phyloP scores from a whole-genome alignment of 2,888 invertebrate genomes.

The Zhengitettix transpicula region DNA sequence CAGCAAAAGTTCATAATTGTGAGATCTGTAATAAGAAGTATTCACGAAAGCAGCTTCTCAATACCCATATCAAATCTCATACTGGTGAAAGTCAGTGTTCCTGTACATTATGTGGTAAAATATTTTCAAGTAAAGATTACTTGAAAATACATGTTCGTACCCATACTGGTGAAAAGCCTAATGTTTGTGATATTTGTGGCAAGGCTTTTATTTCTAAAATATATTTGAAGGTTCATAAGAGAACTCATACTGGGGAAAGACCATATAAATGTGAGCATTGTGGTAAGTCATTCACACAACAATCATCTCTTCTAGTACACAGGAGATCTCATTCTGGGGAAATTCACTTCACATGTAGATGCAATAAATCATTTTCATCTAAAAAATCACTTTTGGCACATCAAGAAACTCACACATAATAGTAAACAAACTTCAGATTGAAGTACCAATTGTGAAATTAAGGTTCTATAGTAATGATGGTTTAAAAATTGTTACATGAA shows the following conservation, averaged over 20 bases:
- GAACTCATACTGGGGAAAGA: conserved; percentile 20
- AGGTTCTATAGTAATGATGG: neutral
- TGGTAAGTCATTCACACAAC: conserved; percentile 20
- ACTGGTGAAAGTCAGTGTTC: conserved; percentile 31
- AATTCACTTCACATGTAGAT: neutral
- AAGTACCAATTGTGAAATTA: too few species aligned
- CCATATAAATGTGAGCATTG: conserved; percentile 20
- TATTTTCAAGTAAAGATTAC: conserved; percentile 39
- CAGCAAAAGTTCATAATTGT: conserved; percentile 25
- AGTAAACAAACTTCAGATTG: neutral
- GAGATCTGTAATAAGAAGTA: conserved; percentile 25
- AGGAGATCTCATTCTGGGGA: conserved; percentile 10
- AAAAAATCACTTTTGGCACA: conserved; percentile 20
- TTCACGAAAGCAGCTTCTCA: conserved; percentile 24
- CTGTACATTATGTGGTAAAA: conserved; percentile 43
- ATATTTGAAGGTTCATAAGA: conserved; percentile 19
- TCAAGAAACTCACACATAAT: conserved; percentile 22
- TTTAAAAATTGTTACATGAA: too few species aligned
- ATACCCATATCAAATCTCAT: conserved; percentile 26
- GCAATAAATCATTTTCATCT: conserved; percentile 3
- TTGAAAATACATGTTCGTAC: conserved; percentile 43
- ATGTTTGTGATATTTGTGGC: conserved; percentile 34
- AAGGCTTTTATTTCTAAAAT: conserved; percentile 22
- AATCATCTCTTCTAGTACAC: conserved; percentile 21
- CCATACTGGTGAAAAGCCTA: conserved; percentile 43